phyloP scores from a whole-genome alignment of 2,113 vertebrate genomes.

The Hippocampus abdominalis region DNA sequence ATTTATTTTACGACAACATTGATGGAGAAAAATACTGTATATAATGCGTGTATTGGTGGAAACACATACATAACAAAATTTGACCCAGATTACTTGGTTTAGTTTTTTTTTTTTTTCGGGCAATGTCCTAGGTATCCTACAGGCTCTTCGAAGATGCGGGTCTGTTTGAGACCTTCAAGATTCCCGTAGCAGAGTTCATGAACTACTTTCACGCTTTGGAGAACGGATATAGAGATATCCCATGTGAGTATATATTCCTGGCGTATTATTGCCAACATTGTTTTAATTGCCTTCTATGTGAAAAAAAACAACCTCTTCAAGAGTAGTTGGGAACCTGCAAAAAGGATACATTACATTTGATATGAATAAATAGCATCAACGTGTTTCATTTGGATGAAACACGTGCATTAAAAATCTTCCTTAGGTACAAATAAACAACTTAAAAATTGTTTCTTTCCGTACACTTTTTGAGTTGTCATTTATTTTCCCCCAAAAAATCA shows the following conservation, averaged over 20 bases:
- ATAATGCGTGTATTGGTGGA: neutral
- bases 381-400: neutral
- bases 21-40: neutral
- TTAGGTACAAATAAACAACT: neutral
- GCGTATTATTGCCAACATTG: conserved; percentile 3
- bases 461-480: neutral
- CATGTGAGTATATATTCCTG: conserved; percentile 81
- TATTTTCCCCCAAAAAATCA: neutral
- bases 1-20: conserved; percentile 14
- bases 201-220: conserved; percentile 98
- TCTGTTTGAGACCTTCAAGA: conserved; percentile 93
- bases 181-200: conserved; percentile 92
- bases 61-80: neutral
- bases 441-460: neutral
- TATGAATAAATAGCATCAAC: neutral
- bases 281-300: conserved; percentile 7
- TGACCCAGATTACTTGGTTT: neutral
- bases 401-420: too few relatives aligned
- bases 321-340: neutral
- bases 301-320: conserved; percentile 1
- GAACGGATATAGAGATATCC: conserved; percentile 95
- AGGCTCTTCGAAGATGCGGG: conserved; percentile 93
- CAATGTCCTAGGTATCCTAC: conserved; percentile 82
- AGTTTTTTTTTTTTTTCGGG: conserved; percentile 8
- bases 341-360: neutral